Evolutionary conservation across 2,797 vertebrate species (phyloP).

Genomic region (Labroides dimidiatus): DNA sequence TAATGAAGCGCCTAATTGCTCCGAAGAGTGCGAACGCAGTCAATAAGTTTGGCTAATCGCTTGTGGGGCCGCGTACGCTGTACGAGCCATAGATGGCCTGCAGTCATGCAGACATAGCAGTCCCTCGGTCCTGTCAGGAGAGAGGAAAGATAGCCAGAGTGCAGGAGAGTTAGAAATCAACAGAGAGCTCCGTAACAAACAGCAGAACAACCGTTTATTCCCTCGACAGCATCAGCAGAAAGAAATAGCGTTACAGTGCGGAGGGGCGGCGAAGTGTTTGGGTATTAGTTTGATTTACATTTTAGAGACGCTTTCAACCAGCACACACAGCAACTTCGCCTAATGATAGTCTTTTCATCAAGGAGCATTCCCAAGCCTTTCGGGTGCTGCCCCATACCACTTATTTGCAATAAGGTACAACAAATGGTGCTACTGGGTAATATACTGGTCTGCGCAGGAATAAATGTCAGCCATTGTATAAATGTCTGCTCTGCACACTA

Average conservation of each 20-base stretch:
- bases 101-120: slow-evolving; percentile 45
- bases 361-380: slow-evolving; percentile 47
- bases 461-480: slow-evolving; percentile 45
- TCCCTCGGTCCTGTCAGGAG: slow-evolving; percentile 45
- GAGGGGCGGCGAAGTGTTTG: slow-evolving; percentile 52
- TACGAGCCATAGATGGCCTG: slow-evolving; percentile 39
- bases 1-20: slow-evolving; percentile 80
- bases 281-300: slow-evolving; percentile 77
- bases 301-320: slow-evolving; percentile 67
- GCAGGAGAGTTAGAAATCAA: slow-evolving; percentile 48
- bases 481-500: slow-evolving; percentile 41
- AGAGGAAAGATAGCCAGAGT: slow-evolving; percentile 31
- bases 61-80: slow-evolving; percentile 47
- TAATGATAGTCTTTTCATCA: slow-evolving; percentile 78
- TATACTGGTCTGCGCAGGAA: slow-evolving; percentile 44
- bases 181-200: slow-evolving; percentile 34
- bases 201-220: slow-evolving; percentile 45
- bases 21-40: slow-evolving; percentile 66
- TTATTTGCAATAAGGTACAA: slow-evolving; percentile 66
- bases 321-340: slow-evolving; percentile 58
- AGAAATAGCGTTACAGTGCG: slow-evolving; percentile 49
- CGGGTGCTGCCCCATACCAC: slow-evolving; percentile 43
- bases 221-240: slow-evolving; percentile 55
- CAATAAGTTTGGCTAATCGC: slow-evolving; percentile 74
- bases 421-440: slow-evolving; percentile 60